These are phyloP conservation scores for Oreochromis tanganicae DNA, from an alignment of 2,113 vertebrate species.

Conservation along the genomic window DNA sequence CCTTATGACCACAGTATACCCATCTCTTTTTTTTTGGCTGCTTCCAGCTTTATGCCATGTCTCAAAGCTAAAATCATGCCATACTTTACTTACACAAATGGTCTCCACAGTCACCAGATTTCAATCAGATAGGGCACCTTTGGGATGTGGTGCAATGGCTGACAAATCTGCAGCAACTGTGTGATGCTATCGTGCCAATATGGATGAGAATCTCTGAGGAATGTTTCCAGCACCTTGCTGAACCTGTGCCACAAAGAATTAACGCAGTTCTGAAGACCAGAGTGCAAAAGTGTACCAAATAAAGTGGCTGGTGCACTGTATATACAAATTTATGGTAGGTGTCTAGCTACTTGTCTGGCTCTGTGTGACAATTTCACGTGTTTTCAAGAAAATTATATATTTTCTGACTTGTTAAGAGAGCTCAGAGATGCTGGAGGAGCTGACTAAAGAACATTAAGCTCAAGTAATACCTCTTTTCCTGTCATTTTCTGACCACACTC, in stretches of 20 bases:
- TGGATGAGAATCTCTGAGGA: not conserved
- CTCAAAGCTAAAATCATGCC: not conserved
- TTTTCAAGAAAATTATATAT: not conserved
- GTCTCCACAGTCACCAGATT: not conserved
- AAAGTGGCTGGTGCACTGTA: not conserved
- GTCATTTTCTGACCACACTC: slow-evolving; percentile 91
- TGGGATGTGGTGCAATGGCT: not conserved
- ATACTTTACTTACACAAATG: not conserved
- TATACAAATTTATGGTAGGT: not conserved
- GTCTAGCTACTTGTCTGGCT: not conserved
- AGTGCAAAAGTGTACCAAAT: not conserved
- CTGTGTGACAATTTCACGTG: not conserved
- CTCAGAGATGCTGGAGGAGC: not conserved
- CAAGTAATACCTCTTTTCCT: slow-evolving; percentile 84
- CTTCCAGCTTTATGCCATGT: not conserved
- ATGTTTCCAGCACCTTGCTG: not conserved
- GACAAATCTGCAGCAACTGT: not conserved
- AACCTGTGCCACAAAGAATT: not conserved
- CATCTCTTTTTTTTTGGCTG: not conserved
- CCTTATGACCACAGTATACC: not conserved
- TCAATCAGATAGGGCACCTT: not conserved
- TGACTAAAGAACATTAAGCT: not conserved
- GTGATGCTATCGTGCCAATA: not conserved
- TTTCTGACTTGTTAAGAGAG: not conserved
- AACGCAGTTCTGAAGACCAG: not conserved